Evolutionary conservation across 1,140 invertebrate genomes (phyloP).

Genomic region (Neuroterus valhalla): DNA sequence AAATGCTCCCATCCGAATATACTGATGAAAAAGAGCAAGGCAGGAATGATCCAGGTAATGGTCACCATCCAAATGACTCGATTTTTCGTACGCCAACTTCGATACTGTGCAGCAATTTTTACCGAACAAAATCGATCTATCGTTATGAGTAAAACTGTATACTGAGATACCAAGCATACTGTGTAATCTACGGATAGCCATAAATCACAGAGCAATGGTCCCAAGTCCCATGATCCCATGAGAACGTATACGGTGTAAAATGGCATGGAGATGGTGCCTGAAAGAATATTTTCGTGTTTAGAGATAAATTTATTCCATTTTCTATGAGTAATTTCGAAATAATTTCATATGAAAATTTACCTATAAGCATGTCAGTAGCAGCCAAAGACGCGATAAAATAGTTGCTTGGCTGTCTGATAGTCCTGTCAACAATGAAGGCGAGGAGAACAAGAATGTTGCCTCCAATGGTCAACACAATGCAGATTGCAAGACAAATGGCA

Average conservation of each 20-base stretch:
- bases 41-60: slow-evolving; percentile 98
- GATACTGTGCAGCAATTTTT: slow-evolving; percentile 97
- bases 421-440: slow-evolving; percentile 97
- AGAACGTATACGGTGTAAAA: slow-evolving; percentile 98
- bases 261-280: slow-evolving; percentile 95
- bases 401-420: slow-evolving; percentile 98
- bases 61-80: slow-evolving; percentile 94
- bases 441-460: slow-evolving; percentile 98
- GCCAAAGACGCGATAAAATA: slow-evolving; percentile 99
- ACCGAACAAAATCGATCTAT: slow-evolving; percentile 99
- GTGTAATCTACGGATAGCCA: slow-evolving; percentile 99
- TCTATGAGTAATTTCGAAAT: not conserved
- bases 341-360: slow-evolving; percentile 74
- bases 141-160: slow-evolving; percentile 98
- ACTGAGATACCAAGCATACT: slow-evolving; percentile 98
- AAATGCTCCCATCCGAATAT: slow-evolving; percentile 99
- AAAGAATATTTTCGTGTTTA: slow-evolving; percentile 34
- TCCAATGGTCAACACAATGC: slow-evolving; percentile 93
- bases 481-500: slow-evolving; percentile 90
- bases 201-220: slow-evolving; percentile 96
- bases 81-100: slow-evolving; percentile 96
- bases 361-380: slow-evolving; percentile 98
- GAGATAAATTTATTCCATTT: slow-evolving; percentile 14
- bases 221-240: slow-evolving; percentile 97
- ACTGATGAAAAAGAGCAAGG: slow-evolving; percentile 96